Conservation (phyloP, 2,797 vertebrate species). For the Aplochiton taeniatus region DNA sequence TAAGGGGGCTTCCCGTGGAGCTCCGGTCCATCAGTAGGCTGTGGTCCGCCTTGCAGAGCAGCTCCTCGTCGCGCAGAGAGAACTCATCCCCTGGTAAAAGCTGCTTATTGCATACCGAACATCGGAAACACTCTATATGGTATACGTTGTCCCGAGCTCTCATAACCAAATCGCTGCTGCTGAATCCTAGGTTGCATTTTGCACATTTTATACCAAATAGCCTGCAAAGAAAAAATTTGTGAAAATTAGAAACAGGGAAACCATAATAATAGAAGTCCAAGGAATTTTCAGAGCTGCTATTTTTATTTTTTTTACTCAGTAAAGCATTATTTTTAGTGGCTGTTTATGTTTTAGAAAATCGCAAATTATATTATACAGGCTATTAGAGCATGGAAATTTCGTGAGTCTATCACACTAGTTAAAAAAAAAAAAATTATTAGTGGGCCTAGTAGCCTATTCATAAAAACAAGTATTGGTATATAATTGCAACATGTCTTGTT, state of each 20-base stretch:
- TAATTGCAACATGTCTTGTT: too few relatives aligned
- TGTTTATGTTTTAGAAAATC: too few relatives aligned
- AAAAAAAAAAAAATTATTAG: too few relatives aligned
- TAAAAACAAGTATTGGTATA: too few relatives aligned
- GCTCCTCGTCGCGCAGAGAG: slow-evolving; percentile 86
- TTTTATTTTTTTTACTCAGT: background rate
- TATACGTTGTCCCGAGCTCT: slow-evolving; percentile 88
- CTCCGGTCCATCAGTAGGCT: slow-evolving; percentile 76
- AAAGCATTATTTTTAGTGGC: too few relatives aligned
- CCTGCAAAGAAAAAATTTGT: slow-evolving; percentile 63
- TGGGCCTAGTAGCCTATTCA: too few relatives aligned
- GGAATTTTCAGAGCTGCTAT: background rate
- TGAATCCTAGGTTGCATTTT: slow-evolving; percentile 87
- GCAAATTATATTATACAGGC: too few relatives aligned
- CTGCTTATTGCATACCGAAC: slow-evolving; percentile 89
- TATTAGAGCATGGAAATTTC: too few relatives aligned
- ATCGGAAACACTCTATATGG: slow-evolving; percentile 94
- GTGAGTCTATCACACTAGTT: too few relatives aligned
- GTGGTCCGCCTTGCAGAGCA: slow-evolving; percentile 89
- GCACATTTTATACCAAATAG: slow-evolving; percentile 90
- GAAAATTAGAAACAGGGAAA: background rate
- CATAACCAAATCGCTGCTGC: slow-evolving; percentile 93
- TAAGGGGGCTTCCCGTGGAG: slow-evolving; percentile 79
- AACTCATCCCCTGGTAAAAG: slow-evolving; percentile 94
- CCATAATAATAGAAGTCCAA: background rate